Conservation (phyloP, 2,888 invertebrate genomes). For the Pollenia angustigena region DNA sequence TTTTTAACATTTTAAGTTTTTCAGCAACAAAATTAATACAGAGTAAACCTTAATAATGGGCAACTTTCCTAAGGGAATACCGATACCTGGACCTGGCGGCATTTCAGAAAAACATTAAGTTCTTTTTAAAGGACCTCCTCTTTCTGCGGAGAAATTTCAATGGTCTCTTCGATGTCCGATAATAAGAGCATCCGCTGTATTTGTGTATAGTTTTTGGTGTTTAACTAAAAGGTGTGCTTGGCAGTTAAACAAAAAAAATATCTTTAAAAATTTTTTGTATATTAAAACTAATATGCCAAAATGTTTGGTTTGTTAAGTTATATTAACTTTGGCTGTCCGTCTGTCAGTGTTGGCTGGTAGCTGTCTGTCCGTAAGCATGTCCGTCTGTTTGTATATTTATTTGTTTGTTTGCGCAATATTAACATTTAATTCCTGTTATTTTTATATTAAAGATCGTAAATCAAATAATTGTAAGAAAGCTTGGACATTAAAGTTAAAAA, state of each 20-base stretch:
- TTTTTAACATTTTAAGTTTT: conserved; percentile 36
- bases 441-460: conserved; percentile 68
- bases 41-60: too few species aligned
- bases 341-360: not conserved
- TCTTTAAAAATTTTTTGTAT: conserved; percentile 7
- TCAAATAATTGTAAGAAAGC: conserved; percentile 71
- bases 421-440: conserved; percentile 73
- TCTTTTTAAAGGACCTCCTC: too few species aligned
- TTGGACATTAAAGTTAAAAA: conserved; percentile 40
- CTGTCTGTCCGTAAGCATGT: not conserved
- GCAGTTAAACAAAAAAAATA: conserved; percentile 2
- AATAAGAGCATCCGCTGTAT: too few species aligned
- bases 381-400: conserved; percentile 19
- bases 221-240: conserved; percentile 60
- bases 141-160: too few species aligned
- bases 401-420: conserved; percentile 70
- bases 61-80: too few species aligned
- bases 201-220: not conserved
- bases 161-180: too few species aligned
- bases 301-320: conserved; percentile 43
- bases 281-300: conserved; percentile 64
- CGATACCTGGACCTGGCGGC: too few species aligned
- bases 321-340: not conserved
- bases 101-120: too few species aligned
- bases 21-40: not conserved